Base-by-base conservation (phyloP, 2,113 vertebrate species). In the Marmota monax region DNA sequence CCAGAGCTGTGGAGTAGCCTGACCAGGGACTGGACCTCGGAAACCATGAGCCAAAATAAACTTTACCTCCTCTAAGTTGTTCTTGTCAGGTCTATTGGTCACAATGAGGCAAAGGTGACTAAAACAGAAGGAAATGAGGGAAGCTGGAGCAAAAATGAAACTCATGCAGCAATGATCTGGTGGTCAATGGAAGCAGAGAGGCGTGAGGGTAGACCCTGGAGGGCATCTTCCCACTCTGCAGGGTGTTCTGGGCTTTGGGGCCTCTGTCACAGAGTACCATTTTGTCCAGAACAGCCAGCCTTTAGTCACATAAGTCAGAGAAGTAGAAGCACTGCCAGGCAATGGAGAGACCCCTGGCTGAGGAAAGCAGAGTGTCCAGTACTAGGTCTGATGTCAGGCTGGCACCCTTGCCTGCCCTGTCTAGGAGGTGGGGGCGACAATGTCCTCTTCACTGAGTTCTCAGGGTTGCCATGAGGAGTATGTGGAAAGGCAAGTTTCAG, bases 401-500 rank as follows among this genome's bases (percentile, higher is more conserved):
- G 39, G 45, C 69, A 53, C 53, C 74, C 70, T 29, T 2, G 34
- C n/a, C 29, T 61, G 29, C 51, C 76, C 84, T 37, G 1, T 39
- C 17, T 29, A 61, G 63, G 51, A 48, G 37, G 37, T 79, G 45
- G 39, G 29, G 8, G 18, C 84, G 67, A 45, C 14, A 0, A 0
- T n/a, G 61, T 61, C 56, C 42, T 39, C 73, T 37, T 86, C 9
- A 4, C 25, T 34, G 51, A 58, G 65, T n/a, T 77, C n/a, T n/a
- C 25, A 51, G 74, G 10, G 48, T 29, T 93, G 34, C 80, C 85
- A 48, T 0, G 8, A 51, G 89, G 63, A 92, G 13, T 8, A 5
- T 16, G 7, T 82, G 92, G 74, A 95, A 95, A 87, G 90, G 11
- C 18, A 79, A 32, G 1, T 83, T 92, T 95, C 83, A 67, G 45